Evolutionary conservation across 2,888 invertebrate genomes (phyloP).

Genomic region (Tachina grossa): DNA sequence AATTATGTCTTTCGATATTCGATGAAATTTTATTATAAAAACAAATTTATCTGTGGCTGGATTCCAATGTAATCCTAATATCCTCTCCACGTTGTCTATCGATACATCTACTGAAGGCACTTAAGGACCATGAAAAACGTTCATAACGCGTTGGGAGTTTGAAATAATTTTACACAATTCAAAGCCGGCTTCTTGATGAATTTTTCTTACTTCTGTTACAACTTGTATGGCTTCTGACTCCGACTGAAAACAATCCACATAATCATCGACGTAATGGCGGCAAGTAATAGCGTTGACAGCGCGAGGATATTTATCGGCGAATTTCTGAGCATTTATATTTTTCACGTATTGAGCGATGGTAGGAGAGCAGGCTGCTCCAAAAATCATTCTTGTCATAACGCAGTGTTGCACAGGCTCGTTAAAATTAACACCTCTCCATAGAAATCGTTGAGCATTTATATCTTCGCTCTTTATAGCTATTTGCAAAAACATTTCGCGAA

Average conservation of each 20-base stretch:
- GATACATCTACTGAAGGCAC: not conserved
- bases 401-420: slow-evolving; percentile 20
- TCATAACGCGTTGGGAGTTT: not conserved
- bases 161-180: not conserved
- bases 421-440: slow-evolving; percentile 68
- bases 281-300: slow-evolving; percentile 6
- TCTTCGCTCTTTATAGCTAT: slow-evolving; percentile 69
- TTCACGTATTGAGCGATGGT: slow-evolving; percentile 64
- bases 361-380: slow-evolving; percentile 47
- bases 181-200: slow-evolving; percentile 51
- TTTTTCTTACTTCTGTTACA: slow-evolving; percentile 32
- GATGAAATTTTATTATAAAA: not conserved
- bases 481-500: slow-evolving; percentile 52
- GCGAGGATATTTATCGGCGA: slow-evolving; percentile 17
- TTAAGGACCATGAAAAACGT: not conserved
- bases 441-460: slow-evolving; percentile 73
- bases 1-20: not conserved
- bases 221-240: slow-evolving; percentile 44
- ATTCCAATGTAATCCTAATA: not conserved
- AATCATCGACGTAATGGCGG: slow-evolving; percentile 54
- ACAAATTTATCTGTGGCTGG: not conserved
- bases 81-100: not conserved
- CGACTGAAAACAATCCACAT: slow-evolving; percentile 50
- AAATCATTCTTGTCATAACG: slow-evolving; percentile 54
- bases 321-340: slow-evolving; percentile 42